Evolutionary conservation across 2,888 invertebrate genomes (phyloP).

Genomic region (Pammene aurita): DNA sequence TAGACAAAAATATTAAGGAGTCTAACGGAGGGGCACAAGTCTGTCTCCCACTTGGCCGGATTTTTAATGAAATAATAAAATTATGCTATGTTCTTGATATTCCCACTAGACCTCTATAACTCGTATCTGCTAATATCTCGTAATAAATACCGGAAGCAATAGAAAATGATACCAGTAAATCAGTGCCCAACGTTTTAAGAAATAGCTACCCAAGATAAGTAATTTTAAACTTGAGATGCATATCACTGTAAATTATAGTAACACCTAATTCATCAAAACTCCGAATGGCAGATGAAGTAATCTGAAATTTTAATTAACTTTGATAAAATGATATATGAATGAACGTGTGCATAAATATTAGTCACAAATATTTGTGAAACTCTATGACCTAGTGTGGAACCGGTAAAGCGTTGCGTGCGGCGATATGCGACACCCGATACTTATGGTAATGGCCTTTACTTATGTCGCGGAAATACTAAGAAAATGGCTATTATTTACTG

Average conservation of each 20-base stretch:
- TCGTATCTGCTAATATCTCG: no score
- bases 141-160: neutral
- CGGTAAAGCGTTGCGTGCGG: conserved; percentile 39
- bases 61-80: no score
- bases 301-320: conserved; percentile 19
- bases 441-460: conserved; percentile 39
- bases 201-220: neutral
- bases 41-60: no score
- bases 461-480: conserved; percentile 35
- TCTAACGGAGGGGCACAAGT: no score
- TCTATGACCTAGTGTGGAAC: conserved; percentile 37
- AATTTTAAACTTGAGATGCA: conserved; percentile 6
- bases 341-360: conserved; percentile 21
- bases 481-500: conserved; percentile 38
- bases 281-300: conserved; percentile 18
- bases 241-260: conserved; percentile 15
- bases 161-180: neutral
- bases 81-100: no score
- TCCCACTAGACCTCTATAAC: no score
- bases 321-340: conserved; percentile 20
- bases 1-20: no score
- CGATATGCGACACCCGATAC: conserved; percentile 38
- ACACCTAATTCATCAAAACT: conserved; percentile 30
- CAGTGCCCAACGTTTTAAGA: neutral
- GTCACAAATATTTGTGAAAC: conserved; percentile 40